Percentiles rank a stretch among this genome's conserved stretches.
These are phyloP conservation scores for Chloroclysta siterata DNA, from an alignment of 2,888 invertebrate species.

Conservation along the genomic window DNA sequence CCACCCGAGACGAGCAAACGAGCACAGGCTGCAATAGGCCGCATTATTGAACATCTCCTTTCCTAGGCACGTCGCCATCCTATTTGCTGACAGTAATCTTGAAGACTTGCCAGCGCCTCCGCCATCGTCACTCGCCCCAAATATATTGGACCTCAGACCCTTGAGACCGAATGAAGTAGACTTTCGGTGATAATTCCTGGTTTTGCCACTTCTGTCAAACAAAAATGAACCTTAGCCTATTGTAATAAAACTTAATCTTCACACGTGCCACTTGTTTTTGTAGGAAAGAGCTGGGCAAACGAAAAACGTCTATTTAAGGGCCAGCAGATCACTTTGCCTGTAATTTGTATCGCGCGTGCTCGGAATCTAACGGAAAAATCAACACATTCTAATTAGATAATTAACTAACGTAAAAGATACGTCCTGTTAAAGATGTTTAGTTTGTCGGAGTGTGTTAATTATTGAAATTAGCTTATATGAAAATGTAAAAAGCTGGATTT, in stretches of 20 bases:
- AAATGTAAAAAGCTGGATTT: too few relatives aligned
- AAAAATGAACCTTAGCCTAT: constrained; percentile 34
- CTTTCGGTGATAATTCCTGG: constrained; percentile 59
- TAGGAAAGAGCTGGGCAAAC: constrained; percentile 69
- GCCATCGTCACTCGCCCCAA: constrained; percentile 51
- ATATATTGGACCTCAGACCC: constrained; percentile 75
- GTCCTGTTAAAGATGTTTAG: neutral
- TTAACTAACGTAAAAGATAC: constrained; percentile 33
- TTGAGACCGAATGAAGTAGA: constrained; percentile 61
- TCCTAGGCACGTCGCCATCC: constrained; percentile 67
- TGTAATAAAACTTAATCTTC: constrained; percentile 32
- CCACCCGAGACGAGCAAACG: constrained; percentile 41
- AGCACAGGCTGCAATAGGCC: constrained; percentile 52
- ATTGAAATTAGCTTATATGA: neutral
- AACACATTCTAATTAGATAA: constrained; percentile 43
- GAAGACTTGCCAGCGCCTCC: constrained; percentile 62
- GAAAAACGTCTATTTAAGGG: constrained; percentile 68
- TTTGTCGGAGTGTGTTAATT: neutral
- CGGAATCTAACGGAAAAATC: constrained; percentile 51
- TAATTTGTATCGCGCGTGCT: constrained; percentile 72
- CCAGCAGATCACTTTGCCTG: constrained; percentile 70
- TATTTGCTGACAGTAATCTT: constrained; percentile 78
- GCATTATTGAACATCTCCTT: constrained; percentile 61
- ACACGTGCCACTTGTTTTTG: constrained; percentile 55
- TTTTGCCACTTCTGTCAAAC: constrained; percentile 40